These are phyloP conservation scores for Brassicogethes aeneus DNA, from an alignment of 2,888 invertebrate species.

Conservation along the genomic window DNA sequence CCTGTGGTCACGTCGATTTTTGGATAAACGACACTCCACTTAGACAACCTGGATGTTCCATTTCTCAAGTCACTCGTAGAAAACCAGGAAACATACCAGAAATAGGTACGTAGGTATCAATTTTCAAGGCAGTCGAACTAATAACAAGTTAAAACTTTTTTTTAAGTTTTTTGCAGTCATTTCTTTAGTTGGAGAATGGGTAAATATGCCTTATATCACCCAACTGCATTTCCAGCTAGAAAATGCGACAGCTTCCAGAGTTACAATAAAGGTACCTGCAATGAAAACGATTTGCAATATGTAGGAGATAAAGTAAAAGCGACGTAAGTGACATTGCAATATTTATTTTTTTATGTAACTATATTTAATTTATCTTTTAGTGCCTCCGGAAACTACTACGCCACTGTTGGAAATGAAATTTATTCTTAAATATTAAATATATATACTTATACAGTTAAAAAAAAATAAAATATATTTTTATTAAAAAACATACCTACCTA, in stretches of 20 bases:
- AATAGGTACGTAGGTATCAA: slow-evolving; percentile 1
- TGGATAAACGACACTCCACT: background rate
- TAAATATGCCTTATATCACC: background rate
- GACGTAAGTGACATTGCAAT: background rate
- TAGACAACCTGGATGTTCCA: background rate
- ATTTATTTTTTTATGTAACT: too few species aligned
- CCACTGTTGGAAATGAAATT: too few species aligned
- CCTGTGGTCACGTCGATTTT: slow-evolving; percentile 3
- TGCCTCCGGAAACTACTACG: too few species aligned
- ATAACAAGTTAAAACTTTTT: background rate
- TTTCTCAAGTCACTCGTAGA: background rate
- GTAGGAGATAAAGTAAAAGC: background rate
- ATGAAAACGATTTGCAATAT: background rate
- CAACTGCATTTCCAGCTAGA: background rate
- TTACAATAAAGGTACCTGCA: background rate
- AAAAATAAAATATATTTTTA: too few species aligned
- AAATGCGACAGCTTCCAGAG: background rate
- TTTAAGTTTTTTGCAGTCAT: slow-evolving; percentile 5
- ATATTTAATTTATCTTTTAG: too few species aligned
- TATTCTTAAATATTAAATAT: too few species aligned
- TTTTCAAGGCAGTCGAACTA: too few species aligned
- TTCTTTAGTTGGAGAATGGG: background rate
- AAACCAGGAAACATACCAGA: slow-evolving; percentile 1
- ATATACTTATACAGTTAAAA: too few species aligned
- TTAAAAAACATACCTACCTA: too few species aligned